Base-by-base conservation (phyloP, 2,113 vertebrate species). In the Gymnobelideus leadbeateri region DNA sequence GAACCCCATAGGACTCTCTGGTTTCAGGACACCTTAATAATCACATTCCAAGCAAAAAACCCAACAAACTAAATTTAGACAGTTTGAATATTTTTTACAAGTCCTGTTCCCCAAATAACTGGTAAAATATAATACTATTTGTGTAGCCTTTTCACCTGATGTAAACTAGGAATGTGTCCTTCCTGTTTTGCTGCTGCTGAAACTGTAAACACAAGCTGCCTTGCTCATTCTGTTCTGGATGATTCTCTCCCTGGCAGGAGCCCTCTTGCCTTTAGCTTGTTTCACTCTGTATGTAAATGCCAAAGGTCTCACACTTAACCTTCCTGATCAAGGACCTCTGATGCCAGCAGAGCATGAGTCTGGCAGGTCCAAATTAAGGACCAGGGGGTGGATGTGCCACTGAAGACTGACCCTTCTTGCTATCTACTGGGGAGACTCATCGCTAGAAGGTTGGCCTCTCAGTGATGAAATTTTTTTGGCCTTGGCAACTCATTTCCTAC, bases 51-150 rank as follows among this genome's bases (percentile, higher is more conserved):
- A 77, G 37, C 1, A 2, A 7, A 21, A 43, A n/a, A n/a, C 3
- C 23, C 52, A 51, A 6, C 23, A 31, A 31, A 77, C 12, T 2
- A 84, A 23, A 84, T 21, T 43, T 21, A 21, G n/a, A 43, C n/a
- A 43, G 23, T 23, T 43, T 84, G 43, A 84, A 43, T 43, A 55
- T 91, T 95, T 90, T 90, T 25, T 53, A 94, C 91, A 77, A 46
- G 0, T 1, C 89, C 57, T 68, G 49, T 77, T 31, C 77, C 43
- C 37, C 37, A 10, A 55, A 68, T 51, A 16, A 9, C 61, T 55
- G 26, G 23, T 51, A 0, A 49, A 37, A 52, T 54, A 21, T 25
- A 68, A 84, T 46, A 93, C 43, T 92, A 94, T 52, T 7, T 90
- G n/a, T 11, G 31, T 92, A 46, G 68, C 68, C 43, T n/a, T 61